Conservation (phyloP, 2,888 invertebrate species). For the Hetaerina titia region DNA sequence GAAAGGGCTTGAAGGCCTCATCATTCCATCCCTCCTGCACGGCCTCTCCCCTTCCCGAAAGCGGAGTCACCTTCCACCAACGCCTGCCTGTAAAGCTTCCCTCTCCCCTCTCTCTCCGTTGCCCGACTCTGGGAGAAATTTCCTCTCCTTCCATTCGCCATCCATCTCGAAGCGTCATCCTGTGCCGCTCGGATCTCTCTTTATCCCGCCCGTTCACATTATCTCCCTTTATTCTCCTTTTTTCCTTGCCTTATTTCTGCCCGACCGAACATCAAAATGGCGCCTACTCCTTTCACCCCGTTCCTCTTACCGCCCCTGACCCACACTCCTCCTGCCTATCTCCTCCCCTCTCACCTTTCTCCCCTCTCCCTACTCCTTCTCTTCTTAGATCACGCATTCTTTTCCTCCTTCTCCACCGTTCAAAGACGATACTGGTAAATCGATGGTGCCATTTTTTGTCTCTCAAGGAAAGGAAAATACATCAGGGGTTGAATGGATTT, state of each 20-base stretch:
- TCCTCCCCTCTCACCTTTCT: neutral
- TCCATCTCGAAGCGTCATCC: constrained; percentile 22
- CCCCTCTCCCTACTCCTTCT: neutral
- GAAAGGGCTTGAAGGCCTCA: too few relatives aligned
- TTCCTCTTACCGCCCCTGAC: neutral
- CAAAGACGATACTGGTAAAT: neutral
- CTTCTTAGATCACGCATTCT: neutral
- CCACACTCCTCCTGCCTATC: neutral
- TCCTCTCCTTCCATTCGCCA: neutral
- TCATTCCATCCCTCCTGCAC: neutral
- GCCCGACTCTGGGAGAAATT: neutral
- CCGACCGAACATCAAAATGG: constrained; percentile 20
- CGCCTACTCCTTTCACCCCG: constrained; percentile 3
- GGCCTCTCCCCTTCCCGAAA: neutral
- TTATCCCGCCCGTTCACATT: neutral
- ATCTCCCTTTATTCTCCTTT: neutral
- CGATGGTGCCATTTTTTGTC: neutral
- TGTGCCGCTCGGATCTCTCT: neutral
- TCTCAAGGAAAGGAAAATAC: neutral
- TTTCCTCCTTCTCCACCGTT: neutral
- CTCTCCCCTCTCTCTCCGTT: neutral
- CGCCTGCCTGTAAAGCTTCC: neutral
- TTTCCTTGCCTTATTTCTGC: constrained; percentile 15
- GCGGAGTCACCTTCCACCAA: neutral
- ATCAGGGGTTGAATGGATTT: neutral